Base-by-base conservation (phyloP, 2,113 vertebrate species). In the Merops nubicus region DNA sequence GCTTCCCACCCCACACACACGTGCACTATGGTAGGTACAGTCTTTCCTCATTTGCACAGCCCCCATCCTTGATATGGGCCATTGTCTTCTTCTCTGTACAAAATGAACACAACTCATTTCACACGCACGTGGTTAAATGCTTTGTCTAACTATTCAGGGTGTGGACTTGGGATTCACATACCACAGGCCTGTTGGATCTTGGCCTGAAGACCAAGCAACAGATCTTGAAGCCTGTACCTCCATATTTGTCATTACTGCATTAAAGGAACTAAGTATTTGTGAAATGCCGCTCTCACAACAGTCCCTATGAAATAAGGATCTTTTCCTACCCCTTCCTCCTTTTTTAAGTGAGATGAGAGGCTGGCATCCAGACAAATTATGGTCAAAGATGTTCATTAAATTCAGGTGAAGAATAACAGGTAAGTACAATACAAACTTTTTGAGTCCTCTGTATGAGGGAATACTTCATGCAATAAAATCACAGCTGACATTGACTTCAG, bases 381-480 rank as follows among this genome's bases (percentile, higher is more conserved):
- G 26, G 72, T 59, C 31, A 48, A 82, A 82, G 34, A 15, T 62
- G 17, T 79, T 76, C 43, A 88, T 57, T 86, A 86, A 80, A 91
- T 67, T 92, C 54, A 92, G 47, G 72, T 86, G 51, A 92, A 91
- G 83, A 88, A 13, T 28, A 91, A 73, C 19, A 85, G 62, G 11
- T 64, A 82, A 62, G 59, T 76, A 83, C 8, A 15, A 65, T 64
- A 56, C 25, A 72, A 94, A 67, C 67, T 91, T 89, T 70, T 42
- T 19, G 45, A 73, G 85, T 89, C 65, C 38, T 80, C 42, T 42
- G 5, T 21, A n/a, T 64, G 43, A 80, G 22, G 67, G 20, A 33
- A 26, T 38, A 79, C 31, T 91, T 85, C 64, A 50, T 33, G 47
- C 34, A 76, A 80, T 50, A 65, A 96, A 90, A 95, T 15, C 34